phyloP scores from a whole-genome alignment of 1,140 invertebrate genomes.

The Lucilia cuprina region DNA sequence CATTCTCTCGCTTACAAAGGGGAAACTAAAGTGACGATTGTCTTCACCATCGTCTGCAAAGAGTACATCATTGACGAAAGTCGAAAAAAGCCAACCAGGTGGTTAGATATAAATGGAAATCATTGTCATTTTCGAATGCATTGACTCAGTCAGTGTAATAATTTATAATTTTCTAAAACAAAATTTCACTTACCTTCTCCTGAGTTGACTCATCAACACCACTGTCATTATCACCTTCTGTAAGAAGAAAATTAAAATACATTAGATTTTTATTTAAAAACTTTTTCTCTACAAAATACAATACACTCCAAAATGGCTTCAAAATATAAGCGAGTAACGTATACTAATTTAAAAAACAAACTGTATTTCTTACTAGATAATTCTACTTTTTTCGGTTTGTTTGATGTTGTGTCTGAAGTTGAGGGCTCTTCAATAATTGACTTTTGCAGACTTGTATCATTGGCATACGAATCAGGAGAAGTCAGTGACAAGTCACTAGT shows the following conservation, averaged over 20 bases:
- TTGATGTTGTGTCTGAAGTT: neutral
- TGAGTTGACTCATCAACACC: slow-evolving; percentile 79
- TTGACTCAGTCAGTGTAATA: no score
- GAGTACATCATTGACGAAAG: no score
- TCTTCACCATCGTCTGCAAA: no score
- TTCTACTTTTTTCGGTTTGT: neutral
- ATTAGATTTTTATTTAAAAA: neutral
- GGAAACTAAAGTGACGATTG: no score
- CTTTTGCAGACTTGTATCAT: neutral
- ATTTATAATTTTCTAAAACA: neutral
- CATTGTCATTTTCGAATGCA: no score
- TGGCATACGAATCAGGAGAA: slow-evolving; percentile 3
- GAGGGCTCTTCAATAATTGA: neutral
- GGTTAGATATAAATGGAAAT: no score
- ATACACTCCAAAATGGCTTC: slow-evolving; percentile 9
- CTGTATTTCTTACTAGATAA: neutral
- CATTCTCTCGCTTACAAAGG: no score
- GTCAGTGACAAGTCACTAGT: slow-evolving; percentile 24
- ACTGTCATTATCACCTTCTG: slow-evolving; percentile 82
- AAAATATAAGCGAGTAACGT: neutral
- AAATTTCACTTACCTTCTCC: slow-evolving; percentile 70
- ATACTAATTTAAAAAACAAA: neutral
- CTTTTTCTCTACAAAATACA: neutral
- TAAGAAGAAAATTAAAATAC: slow-evolving; percentile 54
- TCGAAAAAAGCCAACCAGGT: no score